Evolutionary conservation across 2,888 invertebrate species (phyloP).

Genomic region (Drosophila melanosoma): DNA sequence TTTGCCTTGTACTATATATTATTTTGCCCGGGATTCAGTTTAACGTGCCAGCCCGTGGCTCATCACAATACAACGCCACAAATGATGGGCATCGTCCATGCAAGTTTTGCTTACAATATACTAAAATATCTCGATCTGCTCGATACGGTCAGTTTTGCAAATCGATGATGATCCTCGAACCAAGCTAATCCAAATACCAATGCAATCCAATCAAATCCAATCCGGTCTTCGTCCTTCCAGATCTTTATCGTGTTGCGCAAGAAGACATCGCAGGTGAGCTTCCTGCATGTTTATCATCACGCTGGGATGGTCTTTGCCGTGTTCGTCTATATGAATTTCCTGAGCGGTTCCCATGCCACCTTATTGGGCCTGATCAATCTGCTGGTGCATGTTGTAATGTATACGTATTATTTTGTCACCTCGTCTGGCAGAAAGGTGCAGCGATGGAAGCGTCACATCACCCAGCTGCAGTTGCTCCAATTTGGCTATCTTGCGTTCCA

Average conservation of each 20-base stretch:
- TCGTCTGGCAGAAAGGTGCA: constrained; percentile 89
- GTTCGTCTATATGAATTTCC: constrained; percentile 87
- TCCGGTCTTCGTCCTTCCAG: constrained; percentile 49
- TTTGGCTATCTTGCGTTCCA: constrained; percentile 88
- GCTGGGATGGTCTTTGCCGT: constrained; percentile 90
- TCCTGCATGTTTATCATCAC: constrained; percentile 95
- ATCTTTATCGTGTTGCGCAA: constrained; percentile 92
- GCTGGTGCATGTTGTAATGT: constrained; percentile 93
- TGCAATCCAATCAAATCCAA: not conserved
- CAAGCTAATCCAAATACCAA: no score
- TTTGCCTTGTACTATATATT: constrained; percentile 69
- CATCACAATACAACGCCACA: constrained; percentile 70
- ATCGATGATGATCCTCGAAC: not conserved
- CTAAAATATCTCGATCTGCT: constrained; percentile 89
- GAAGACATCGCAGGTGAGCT: constrained; percentile 92
- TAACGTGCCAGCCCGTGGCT: constrained; percentile 79
- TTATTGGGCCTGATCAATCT: constrained; percentile 90
- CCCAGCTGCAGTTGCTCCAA: constrained; percentile 92
- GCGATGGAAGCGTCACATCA: constrained; percentile 95
- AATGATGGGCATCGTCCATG: constrained; percentile 85
- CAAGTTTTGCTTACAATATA: constrained; percentile 88
- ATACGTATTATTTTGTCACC: constrained; percentile 91
- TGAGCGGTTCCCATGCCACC: constrained; percentile 90
- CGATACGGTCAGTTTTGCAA: constrained; percentile 87
- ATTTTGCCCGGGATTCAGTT: constrained; percentile 74